Evolutionary conservation across 2,888 invertebrate genomes (phyloP), one percentile per base, ranked within the genome.

Genomic region (Scrobipalpa costella): DNA sequence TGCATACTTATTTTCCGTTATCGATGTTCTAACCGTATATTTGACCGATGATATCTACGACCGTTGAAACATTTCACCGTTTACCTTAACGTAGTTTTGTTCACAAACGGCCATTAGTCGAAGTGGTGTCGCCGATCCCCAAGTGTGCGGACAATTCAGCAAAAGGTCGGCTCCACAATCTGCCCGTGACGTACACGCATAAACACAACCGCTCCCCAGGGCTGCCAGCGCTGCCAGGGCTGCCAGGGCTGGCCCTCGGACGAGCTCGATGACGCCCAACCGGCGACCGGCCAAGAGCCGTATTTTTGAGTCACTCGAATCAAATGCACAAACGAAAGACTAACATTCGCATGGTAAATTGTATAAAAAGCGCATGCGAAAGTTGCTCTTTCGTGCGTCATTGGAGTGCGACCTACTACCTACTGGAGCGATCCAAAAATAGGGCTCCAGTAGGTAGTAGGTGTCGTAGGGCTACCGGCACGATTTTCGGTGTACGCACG

Each of bases 111-210:
- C 74, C 73, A 77, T 77, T 76, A 77, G 62, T 61, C 69, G 72
- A 68, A 68, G 75, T 75, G 77, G 71, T 75, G 76, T 73, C 74
- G 73, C 71, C 74, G 77, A 78, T 78, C 77, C 84, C 81, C 80
- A 73, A 76, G 76, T 77, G 81, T 73, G 72, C 71, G 75, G 76
- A 79, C 83, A 80, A 80, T 83, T 78, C 76, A 79, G 80, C 86
- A 86, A 86, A 86, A 85, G 84, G 85, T 79, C 75, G 77, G 74
- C 74, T 78, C 77, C 79, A 81, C 83, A 84, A 83, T 82, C 82
- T 81, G 80, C 73, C 79, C 73, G 79, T 82, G 81, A 82, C 83
- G 76, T 76, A 63, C 60, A 64, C 80, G 80, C 80, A 84, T 84
- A 85, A 87, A 87, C 81, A 82, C 79, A 71, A 76, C 69, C 72